These are phyloP conservation scores for Rhinogobio ventralis DNA, from an alignment of 2,797 vertebrate genomes.

Conservation along the genomic window DNA sequence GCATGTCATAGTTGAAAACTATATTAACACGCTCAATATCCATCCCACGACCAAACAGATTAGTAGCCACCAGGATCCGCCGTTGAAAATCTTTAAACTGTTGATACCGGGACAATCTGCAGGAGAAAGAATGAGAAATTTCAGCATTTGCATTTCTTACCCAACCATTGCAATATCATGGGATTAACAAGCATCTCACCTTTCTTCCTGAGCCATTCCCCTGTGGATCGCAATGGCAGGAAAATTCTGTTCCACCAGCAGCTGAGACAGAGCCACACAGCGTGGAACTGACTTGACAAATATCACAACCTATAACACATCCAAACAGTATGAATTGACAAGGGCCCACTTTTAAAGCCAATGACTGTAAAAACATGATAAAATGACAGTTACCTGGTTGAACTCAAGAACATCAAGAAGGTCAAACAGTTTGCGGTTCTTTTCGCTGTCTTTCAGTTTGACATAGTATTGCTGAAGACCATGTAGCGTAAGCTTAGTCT, in stretches of 20 bases:
- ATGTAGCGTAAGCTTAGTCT: conserved; percentile 91
- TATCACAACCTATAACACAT: conserved; percentile 80
- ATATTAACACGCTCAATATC: conserved; percentile 92
- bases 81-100: conserved; percentile 92
- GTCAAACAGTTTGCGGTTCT: conserved; percentile 92
- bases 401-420: conserved; percentile 90
- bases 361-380: neutral
- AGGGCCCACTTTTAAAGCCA: neutral
- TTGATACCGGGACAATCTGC: conserved; percentile 87
- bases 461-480: conserved; percentile 92
- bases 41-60: conserved; percentile 90
- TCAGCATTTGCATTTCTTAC: neutral
- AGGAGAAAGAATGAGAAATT: neutral
- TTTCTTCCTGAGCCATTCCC: conserved; percentile 87
- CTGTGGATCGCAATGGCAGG: conserved; percentile 88
- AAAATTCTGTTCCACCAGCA: conserved; percentile 90
- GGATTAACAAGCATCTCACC: conserved; percentile 69
- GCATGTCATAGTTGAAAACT: conserved; percentile 88
- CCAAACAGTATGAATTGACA: neutral
- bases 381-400: conserved; percentile 80
- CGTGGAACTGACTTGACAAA: conserved; percentile 89
- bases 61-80: conserved; percentile 88
- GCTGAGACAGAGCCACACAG: conserved; percentile 87
- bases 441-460: conserved; percentile 93
- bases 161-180: neutral